Evolutionary conservation across 2,888 invertebrate species (phyloP).

Genomic region (Cryptocheilus praepositus): DNA sequence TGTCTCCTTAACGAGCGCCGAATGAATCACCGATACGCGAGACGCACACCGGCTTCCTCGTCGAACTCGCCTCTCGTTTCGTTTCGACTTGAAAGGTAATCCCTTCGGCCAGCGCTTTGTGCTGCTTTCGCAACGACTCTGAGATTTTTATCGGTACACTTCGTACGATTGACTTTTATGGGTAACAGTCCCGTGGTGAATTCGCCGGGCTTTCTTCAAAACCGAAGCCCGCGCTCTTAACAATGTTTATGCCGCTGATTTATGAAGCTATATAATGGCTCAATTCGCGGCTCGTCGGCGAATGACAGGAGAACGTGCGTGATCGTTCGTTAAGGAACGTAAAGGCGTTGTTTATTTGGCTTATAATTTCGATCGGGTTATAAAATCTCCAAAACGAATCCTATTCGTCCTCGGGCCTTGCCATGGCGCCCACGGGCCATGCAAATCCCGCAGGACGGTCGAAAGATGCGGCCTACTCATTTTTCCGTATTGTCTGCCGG

Average conservation of each 20-base stretch:
- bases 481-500: slow-evolving; percentile 57
- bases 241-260: too few species aligned
- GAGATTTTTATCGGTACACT: slow-evolving; percentile 18
- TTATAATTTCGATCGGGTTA: too few species aligned
- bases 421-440: slow-evolving; percentile 48
- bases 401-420: slow-evolving; percentile 2
- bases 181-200: slow-evolving; percentile 4
- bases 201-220: neutral
- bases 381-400: too few species aligned
- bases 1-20: slow-evolving; percentile 53
- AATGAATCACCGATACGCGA: slow-evolving; percentile 47
- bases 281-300: too few species aligned
- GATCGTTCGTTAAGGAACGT: too few species aligned
- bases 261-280: too few species aligned
- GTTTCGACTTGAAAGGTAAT: slow-evolving; percentile 31
- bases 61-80: slow-evolving; percentile 18
- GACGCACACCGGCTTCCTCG: slow-evolving; percentile 3
- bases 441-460: slow-evolving; percentile 54
- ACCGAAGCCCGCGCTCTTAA: neutral
- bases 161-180: slow-evolving; percentile 3
- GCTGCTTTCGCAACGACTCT: slow-evolving; percentile 1
- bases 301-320: too few species aligned
- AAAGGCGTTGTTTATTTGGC: too few species aligned
- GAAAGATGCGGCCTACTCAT: slow-evolving; percentile 46
- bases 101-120: slow-evolving; percentile 13